These are phyloP conservation scores for Brachionus sp. DNA, from an alignment of 1,140 invertebrate genomes.

Conservation along the genomic window DNA sequence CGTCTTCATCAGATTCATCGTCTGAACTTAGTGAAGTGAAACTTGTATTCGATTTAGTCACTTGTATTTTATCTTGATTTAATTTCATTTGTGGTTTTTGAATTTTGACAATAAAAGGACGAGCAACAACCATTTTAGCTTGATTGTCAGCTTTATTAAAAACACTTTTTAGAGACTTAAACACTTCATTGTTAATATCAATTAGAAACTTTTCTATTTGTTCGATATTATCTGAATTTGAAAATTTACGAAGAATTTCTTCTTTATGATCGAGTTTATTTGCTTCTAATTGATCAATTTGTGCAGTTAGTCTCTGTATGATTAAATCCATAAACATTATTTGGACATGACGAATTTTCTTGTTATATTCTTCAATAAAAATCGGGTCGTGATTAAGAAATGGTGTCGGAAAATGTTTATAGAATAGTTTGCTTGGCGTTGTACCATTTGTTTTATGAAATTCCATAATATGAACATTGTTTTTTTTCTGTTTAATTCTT, in stretches of 20 bases:
- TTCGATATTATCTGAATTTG: background rate
- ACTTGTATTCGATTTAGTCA: no score
- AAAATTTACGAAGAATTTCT: background rate
- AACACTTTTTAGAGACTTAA: background rate
- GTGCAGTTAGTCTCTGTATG: background rate
- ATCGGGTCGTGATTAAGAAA: background rate
- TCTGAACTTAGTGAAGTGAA: no score
- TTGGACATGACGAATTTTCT: background rate
- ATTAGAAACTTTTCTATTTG: background rate
- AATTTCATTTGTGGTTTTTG: no score
- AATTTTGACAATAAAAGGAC: background rate
- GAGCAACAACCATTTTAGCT: background rate
- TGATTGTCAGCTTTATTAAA: background rate
- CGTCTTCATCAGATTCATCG: no score
- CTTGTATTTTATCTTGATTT: background rate
- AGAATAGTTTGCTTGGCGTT: background rate
- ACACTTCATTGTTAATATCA: no score
- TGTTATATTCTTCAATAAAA: constrained; percentile 20
- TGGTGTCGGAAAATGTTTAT: background rate
- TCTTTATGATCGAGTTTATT: background rate
- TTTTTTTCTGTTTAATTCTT: background rate
- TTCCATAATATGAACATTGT: background rate
- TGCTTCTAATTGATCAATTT: background rate
- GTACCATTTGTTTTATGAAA: background rate
- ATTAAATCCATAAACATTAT: background rate